Evolutionary conservation across 2,888 invertebrate genomes (phyloP), one percentile per base, ranked within the genome.

Genomic region (Theodoxus fluviatilis): DNA sequence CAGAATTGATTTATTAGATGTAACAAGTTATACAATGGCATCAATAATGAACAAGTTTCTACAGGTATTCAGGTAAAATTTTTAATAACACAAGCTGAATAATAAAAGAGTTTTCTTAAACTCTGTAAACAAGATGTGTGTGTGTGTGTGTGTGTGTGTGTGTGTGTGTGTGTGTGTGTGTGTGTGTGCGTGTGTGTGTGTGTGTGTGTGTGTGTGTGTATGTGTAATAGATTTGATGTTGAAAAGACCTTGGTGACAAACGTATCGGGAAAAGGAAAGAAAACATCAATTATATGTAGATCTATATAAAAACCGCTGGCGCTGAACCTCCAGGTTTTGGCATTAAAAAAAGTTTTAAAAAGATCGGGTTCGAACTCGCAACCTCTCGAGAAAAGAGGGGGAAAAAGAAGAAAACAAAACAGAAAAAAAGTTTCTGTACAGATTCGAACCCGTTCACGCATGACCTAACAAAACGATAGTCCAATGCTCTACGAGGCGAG

Each of bases 131-230:
- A 43, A 43, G 18, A 12, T 3, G 35, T 61, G 35, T 33, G 61
- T 61, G 61, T 61, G 35, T 61, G 61, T 57, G 33, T 61, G 61
- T 61, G 61, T 61, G 35, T 61, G 61, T 61, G 35, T 61, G 61
- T 61, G 33, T 33, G 33, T 3, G 61, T 31, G 61, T 61, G 33
- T 18, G 33, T 33, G 35, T 33, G 61, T 61, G 4, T 33, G 61
- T 61, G 61, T 33, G 35, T 61, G 35, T 33, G 61, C 37, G 61
- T 33, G 52, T 52, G 52, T 52, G 52, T 52, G 52, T 52, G 52
- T 52, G 52, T 52, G 52, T 52, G 52, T 52, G 52, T 52, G 52
- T 52, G 52, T 52, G 52, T 52, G 52, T 4, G 52, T 4, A 25
- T 4, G 52, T 1, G 52, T 4, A 6, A 2, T n/a, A 7, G 3